phyloP scores from a whole-genome alignment of 2,113 vertebrate species.

The Beaufortia kweichowensis region DNA sequence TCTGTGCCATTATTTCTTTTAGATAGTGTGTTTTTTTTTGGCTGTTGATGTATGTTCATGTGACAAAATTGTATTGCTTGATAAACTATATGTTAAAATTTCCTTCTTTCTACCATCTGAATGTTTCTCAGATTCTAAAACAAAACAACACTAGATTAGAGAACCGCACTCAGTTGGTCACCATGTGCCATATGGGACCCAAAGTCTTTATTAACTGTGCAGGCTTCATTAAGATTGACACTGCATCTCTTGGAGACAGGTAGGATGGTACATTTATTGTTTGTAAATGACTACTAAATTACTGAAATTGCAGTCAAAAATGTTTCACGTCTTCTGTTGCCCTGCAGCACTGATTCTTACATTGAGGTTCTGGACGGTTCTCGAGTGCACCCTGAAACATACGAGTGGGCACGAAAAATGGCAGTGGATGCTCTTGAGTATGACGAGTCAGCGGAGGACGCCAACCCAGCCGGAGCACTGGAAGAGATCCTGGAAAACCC shows the following conservation, averaged over 20 bases:
- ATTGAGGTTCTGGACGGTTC: conserved; percentile 98
- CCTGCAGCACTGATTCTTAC: conserved; percentile 93
- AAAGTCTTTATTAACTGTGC: conserved; percentile 99
- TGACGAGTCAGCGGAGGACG: conserved; percentile 96
- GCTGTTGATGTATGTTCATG: neutral
- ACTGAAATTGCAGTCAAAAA: neutral
- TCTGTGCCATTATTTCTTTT: too few relatives aligned
- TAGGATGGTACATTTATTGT: conserved; percentile 48
- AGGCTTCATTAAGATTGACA: conserved; percentile 98
- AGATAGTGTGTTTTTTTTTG: neutral
- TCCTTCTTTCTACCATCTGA: neutral
- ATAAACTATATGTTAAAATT: neutral
- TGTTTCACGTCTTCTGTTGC: conserved; percentile 10
- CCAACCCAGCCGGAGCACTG: conserved; percentile 94
- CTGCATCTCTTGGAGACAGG: conserved; percentile 95
- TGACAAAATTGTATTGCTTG: neutral
- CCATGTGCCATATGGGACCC: conserved; percentile 99
- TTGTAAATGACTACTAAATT: neutral
- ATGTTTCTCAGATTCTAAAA: conserved; percentile 87
- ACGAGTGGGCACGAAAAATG: conserved; percentile 99
- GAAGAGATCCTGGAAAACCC: conserved; percentile 98
- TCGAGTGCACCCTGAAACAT: conserved; percentile 96
- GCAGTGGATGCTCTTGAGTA: conserved; percentile 97
- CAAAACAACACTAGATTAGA: conserved; percentile 97
- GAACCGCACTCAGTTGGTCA: conserved; percentile 96